Evolutionary conservation across 2,888 invertebrate species (phyloP), one percentile per base, ranked within the genome.

Genomic region (Actias luna): DNA sequence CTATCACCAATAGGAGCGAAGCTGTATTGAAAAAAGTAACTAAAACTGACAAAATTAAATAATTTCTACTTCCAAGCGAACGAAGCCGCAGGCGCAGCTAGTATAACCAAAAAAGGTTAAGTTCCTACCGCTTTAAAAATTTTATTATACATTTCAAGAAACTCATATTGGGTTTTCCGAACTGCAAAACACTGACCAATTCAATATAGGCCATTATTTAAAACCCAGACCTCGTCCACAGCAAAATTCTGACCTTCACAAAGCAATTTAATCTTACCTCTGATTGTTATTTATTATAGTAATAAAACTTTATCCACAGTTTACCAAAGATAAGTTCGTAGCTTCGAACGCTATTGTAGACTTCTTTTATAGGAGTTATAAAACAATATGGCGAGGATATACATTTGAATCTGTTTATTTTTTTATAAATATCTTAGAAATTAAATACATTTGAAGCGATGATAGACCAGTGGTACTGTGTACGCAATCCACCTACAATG

Each of bases 251-350:
- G 25, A 50, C 46, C 46, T 50, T 72, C 73, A 77, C 82, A 83
- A 81, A 84, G 75, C 71, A 72, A 74, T 77, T 76, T 70, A 69
- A 67, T 67, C 73, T 74, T 73, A 73, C 74, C 82, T 76, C 80
- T 84, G 84, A 85, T 83, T 85, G 82, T 77, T 80, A 82, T 85
- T 85, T 83, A 84, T 80, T 70, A 74, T 67, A 66, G 69, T 68
- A 72, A 75, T 85, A 77, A 83, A 84, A 71, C 70, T 76, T 84
- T 86, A 83, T 85, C 83, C 77, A 63, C 25, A 16, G 14, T 33
- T 36, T 52, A 69, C 69, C 70, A 64, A 64, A 70, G 76, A 79
- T 79, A 78, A 75, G 63, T 58, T 36, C 64, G 61, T 70, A 22
- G 63, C 68, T 71, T 70, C 70, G 67, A 77, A 72, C 74, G 75